Base-by-base conservation (phyloP, 2,113 vertebrate genomes). In the Peucedramus taeniatus region DNA sequence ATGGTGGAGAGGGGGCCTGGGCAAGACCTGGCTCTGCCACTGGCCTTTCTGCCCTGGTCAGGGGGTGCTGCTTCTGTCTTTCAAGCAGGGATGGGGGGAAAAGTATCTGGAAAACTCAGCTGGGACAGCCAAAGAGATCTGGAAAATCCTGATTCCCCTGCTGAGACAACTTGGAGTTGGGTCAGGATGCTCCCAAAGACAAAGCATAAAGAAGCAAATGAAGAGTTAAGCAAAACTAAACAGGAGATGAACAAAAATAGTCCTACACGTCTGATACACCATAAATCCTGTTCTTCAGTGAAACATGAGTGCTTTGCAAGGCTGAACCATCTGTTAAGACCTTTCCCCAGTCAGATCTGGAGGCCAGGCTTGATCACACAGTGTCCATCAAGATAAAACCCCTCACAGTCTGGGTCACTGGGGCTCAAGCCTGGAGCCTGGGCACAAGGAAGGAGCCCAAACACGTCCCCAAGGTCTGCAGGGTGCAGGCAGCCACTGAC, bases 231-330 rank as follows among this genome's bases (percentile, higher is more conserved):
- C 0, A 0, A 78, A 76, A 28, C 9, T 10, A 91, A 88, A 56
- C 3, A 21, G 31, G 72, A 72, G 28, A 35, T 33, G 59, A 65
- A 40, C 39, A 86, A 63, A 93, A 85, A 26, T 33, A 91, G 47
- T 11, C n/a, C 56, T 44, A 5, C 2, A 3, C 1, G 4, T 22
- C 37, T 69, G 45, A 75, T 47, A 35, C 0, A 1, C 31, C 57
- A 39, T n/a, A 90, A 85, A 93, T 69, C 54, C 33, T 39, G 20
- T 17, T 88, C n/a, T 51, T 50, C 59, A 64, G 47, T 15, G 45
- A 89, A 39, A 30, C 20, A 22, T 23, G 42, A 27, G 42, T 4
- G 28, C 42, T 89, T 72, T 87, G 47, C 30, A 92, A 19, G 10
- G 10, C 42, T 75, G 72, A 19, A 11, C 49, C 79, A 28, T 21